Percentiles rank a stretch among this genome's conserved stretches.
These are phyloP conservation scores for Urophycis tenuis DNA, from an alignment of 2,797 vertebrate species.

Conservation along the genomic window DNA sequence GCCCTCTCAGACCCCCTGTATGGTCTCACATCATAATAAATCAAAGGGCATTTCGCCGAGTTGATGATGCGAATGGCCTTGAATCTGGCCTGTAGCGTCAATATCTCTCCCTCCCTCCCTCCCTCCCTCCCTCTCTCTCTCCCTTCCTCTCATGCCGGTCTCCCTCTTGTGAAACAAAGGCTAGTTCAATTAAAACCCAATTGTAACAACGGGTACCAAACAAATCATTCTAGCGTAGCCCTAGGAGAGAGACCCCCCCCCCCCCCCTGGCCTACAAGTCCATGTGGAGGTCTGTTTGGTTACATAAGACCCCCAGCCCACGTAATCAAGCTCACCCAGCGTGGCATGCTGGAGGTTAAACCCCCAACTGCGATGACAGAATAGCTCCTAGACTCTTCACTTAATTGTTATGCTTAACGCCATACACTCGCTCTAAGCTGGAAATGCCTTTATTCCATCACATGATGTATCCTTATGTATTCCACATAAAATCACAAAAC, in stretches of 20 bases:
- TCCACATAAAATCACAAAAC: neutral
- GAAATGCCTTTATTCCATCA: no score
- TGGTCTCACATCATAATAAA: slow-evolving; percentile 28
- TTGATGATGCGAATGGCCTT: slow-evolving; percentile 20
- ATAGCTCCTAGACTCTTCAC: neutral
- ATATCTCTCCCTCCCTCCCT: slow-evolving; percentile 8
- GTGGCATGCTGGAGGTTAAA: neutral
- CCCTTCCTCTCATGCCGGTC: neutral
- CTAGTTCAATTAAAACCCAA: slow-evolving; percentile 1
- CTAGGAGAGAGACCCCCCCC: neutral
- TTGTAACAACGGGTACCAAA: neutral
- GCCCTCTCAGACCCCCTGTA: slow-evolving; percentile 24
- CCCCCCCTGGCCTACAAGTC: neutral
- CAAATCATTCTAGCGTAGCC: neutral
- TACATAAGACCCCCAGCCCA: neutral
- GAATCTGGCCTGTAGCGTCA: slow-evolving; percentile 18
- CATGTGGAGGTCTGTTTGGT: neutral
- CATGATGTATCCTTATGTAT: slow-evolving; percentile 6
- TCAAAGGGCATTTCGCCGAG: slow-evolving; percentile 20
- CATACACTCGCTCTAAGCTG: neutral
- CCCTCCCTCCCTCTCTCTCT: neutral
- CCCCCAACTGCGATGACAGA: neutral
- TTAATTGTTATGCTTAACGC: neutral
- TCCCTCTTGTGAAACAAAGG: neutral
- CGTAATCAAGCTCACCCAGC: neutral